A percentile compares a stretch with the other conserved stretches of the same genome.
phyloP scores from a whole-genome alignment of 2,888 invertebrate species.

The Protophormia terraenovae region DNA sequence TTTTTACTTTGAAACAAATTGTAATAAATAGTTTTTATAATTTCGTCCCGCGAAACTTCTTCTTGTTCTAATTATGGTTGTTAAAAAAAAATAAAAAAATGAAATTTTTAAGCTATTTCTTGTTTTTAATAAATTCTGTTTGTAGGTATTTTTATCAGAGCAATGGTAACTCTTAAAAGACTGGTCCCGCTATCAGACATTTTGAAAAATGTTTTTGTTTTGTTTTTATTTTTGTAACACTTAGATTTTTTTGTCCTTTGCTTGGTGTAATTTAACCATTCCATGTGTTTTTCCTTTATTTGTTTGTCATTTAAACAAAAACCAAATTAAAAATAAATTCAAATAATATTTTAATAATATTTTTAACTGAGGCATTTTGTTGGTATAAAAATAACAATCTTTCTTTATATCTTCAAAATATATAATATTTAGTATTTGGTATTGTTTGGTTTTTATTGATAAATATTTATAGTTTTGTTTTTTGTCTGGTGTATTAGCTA shows the following conservation, averaged over 20 bases:
- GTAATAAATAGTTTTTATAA: slow-evolving; percentile 10
- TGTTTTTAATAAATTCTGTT: too few species aligned
- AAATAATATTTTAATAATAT: slow-evolving; percentile 52
- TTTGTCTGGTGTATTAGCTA: slow-evolving; percentile 23
- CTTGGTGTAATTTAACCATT: slow-evolving; percentile 29
- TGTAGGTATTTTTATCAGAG: slow-evolving; percentile 70
- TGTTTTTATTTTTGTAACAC: slow-evolving; percentile 68
- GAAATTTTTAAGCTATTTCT: too few species aligned
- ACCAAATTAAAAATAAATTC: slow-evolving; percentile 58
- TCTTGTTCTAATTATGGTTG: slow-evolving; percentile 1
- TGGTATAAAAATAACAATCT: slow-evolving; percentile 57
- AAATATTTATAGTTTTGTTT: slow-evolving; percentile 33
- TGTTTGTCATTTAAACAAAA: slow-evolving; percentile 50
- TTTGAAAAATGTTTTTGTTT: slow-evolving; percentile 79
- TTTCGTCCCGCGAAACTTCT: slow-evolving; percentile 71
- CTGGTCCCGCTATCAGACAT: slow-evolving; percentile 82
- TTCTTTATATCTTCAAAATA: slow-evolving; percentile 6
- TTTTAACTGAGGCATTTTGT: slow-evolving; percentile 45
- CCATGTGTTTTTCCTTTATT: slow-evolving; percentile 45
- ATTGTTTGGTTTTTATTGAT: slow-evolving; percentile 16
- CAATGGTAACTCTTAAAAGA: slow-evolving; percentile 82
- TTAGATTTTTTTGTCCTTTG: slow-evolving; percentile 65
- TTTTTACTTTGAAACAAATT: background rate
- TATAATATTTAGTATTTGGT: background rate
- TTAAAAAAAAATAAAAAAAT: too few species aligned